Evolutionary conservation across 2,113 vertebrate species (phyloP).

Genomic region (Dascyllus trimaculatus): DNA sequence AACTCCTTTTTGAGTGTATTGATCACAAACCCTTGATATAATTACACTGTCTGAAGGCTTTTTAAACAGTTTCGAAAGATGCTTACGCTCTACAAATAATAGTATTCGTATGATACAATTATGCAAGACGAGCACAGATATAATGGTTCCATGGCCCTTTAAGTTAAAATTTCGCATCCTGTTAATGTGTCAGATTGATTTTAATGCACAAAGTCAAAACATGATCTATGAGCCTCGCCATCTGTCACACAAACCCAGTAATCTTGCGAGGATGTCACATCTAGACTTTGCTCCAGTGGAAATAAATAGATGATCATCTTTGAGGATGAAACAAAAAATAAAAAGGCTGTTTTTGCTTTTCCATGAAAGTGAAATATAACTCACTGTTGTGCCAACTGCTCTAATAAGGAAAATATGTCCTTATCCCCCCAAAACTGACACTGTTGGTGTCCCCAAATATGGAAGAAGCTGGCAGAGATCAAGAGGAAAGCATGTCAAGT

Average conservation of each 20-base stretch:
- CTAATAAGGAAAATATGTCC: constrained; percentile 69
- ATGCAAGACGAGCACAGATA: no score
- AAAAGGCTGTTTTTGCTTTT: constrained; percentile 44
- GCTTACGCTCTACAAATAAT: no score
- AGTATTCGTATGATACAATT: no score
- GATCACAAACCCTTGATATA: no score
- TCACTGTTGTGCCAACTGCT: constrained; percentile 42
- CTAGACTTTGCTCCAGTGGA: constrained; percentile 14
- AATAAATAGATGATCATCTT: constrained; percentile 41
- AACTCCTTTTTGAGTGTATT: no score
- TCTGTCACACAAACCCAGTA: not conserved
- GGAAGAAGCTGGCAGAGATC: constrained; percentile 50
- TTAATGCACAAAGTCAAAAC: not conserved
- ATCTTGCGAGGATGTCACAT: constrained; percentile 11
- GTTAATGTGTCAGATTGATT: not conserved
- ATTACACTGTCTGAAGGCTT: no score
- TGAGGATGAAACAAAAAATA: constrained; percentile 20
- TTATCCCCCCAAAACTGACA: constrained; percentile 57
- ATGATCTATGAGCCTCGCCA: constrained; percentile 13
- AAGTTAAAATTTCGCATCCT: not conserved
- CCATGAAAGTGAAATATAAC: constrained; percentile 51
- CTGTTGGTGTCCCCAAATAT: constrained; percentile 42
- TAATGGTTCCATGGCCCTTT: no score
- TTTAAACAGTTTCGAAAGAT: no score
- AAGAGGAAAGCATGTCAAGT: constrained; percentile 51